Evolutionary conservation across 2,888 invertebrate species (phyloP).

Genomic region (Pollenia angustigena): DNA sequence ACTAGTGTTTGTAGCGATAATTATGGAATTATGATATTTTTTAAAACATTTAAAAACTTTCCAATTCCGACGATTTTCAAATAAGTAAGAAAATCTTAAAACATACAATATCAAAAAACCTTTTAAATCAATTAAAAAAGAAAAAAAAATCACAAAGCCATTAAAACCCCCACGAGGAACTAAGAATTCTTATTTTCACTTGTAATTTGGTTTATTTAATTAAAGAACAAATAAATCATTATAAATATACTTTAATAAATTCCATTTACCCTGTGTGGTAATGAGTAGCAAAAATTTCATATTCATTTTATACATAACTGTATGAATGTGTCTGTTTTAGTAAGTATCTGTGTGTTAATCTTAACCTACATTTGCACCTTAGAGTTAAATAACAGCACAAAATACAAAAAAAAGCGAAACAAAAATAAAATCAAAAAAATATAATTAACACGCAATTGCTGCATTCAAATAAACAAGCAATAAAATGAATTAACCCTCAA

Average conservation of each 20-base stretch:
- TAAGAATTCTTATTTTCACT: conserved; percentile 25
- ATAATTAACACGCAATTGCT: conserved; percentile 71
- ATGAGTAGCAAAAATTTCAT: conserved; percentile 45
- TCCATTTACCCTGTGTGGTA: conserved; percentile 53
- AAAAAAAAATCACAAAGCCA: not conserved
- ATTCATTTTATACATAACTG: conserved; percentile 60
- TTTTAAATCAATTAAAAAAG: not conserved
- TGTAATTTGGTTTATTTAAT: not conserved
- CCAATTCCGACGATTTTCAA: no score
- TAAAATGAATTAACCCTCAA: conserved; percentile 61
- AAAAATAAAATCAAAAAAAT: conserved; percentile 31
- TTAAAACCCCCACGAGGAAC: not conserved
- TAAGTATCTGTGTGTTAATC: conserved; percentile 59
- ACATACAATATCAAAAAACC: not conserved
- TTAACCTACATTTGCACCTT: conserved; percentile 73
- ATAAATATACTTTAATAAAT: conserved; percentile 40
- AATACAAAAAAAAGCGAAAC: conserved; percentile 43
- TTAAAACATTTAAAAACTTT: no score
- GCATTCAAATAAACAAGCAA: conserved; percentile 44
- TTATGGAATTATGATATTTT: no score
- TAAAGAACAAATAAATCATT: conserved; percentile 17
- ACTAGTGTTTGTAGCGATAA: no score
- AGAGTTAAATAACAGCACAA: conserved; percentile 65
- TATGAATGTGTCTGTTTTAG: conserved; percentile 3
- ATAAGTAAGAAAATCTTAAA: no score